Evolutionary conservation across 2,113 vertebrate genomes (phyloP).

Genomic region (Atrichornis clamosus): DNA sequence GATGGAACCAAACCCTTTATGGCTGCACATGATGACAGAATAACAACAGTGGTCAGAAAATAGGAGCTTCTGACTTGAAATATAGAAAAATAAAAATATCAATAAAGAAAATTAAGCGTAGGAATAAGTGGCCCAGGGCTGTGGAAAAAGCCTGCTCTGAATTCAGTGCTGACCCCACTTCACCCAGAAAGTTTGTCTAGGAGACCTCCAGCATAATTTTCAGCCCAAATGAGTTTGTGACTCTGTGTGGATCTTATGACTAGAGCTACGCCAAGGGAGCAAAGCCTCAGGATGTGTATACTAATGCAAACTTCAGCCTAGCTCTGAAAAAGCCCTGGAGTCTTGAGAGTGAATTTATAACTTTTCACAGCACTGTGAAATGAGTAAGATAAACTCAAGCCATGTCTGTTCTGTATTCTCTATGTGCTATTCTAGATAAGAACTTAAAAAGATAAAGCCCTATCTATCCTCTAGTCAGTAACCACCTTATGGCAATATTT

Average conservation of each 20-base stretch:
- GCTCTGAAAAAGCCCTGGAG: background rate
- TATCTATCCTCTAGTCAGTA: background rate
- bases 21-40: background rate
- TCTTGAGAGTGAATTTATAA: background rate
- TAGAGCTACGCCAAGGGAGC: background rate
- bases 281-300: background rate
- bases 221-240: background rate
- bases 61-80: background rate
- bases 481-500: background rate
- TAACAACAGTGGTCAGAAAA: background rate
- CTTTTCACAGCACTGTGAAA: background rate
- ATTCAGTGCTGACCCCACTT: background rate
- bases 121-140: background rate
- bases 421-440: background rate
- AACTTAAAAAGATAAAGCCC: constrained; percentile 6
- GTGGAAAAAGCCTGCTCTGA: background rate
- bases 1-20: background rate
- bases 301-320: background rate
- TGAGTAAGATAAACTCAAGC: background rate
- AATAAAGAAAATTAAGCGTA: background rate
- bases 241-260: background rate
- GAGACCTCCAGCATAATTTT: background rate
- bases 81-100: background rate
- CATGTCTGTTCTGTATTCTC: background rate
- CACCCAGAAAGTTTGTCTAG: background rate